A percentile compares a stretch with the other conserved stretches of the same genome.
Conservation (phyloP, 1,140 invertebrate genomes). For the Odontomachus brunneus region DNA sequence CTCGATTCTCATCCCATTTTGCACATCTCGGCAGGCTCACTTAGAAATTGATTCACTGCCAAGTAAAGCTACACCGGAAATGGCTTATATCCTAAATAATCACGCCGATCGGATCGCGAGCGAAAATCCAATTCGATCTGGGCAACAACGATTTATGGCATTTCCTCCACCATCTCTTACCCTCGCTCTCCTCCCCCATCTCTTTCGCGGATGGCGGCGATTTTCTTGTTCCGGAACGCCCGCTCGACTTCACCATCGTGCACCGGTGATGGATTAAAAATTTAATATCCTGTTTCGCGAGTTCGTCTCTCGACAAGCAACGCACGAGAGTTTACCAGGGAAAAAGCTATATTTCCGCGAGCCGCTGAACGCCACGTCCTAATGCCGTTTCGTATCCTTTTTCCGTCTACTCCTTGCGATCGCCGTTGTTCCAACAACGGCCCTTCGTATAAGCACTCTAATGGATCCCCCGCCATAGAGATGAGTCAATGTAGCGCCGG, state of each 20-base stretch:
- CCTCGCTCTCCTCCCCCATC: no score
- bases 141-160: no score
- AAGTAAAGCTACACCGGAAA: not conserved
- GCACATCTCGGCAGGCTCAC: not conserved
- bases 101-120: not conserved
- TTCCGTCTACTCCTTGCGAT: conserved; percentile 11
- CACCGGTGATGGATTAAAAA: conserved; percentile 50
- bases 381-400: conserved; percentile 39
- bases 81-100: conserved; percentile 23
- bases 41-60: not conserved
- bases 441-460: not conserved
- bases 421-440: not conserved
- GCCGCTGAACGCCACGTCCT: conserved; percentile 1
- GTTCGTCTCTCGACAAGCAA: no score
- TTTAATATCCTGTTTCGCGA: conserved; percentile 53
- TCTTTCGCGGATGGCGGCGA: no score
- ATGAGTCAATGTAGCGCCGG: conserved; percentile 7
- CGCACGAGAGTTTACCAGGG: not conserved
- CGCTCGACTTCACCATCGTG: not conserved
- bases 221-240: conserved; percentile 12
- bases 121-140: not conserved
- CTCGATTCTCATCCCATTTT: not conserved
- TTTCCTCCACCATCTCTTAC: no score
- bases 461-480: not conserved
- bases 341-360: conserved; percentile 32